phyloP scores from a whole-genome alignment of 1,140 invertebrate genomes.

The Ditylenchus dipsaci region DNA sequence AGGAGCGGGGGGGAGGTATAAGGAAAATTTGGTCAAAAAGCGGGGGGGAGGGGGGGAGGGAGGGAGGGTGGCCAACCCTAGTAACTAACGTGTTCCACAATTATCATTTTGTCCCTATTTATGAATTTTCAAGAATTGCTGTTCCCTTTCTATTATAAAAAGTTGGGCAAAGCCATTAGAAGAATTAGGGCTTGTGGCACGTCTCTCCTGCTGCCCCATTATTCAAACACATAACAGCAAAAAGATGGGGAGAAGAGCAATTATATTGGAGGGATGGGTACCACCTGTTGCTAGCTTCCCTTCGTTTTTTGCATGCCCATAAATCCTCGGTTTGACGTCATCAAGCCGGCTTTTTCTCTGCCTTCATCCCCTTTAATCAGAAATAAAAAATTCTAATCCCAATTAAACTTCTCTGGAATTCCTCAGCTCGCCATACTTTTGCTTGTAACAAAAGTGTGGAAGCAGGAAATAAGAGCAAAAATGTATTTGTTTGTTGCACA shows the following conservation, averaged over 20 bases:
- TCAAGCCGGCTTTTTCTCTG: background rate
- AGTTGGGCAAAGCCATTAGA: too few species aligned
- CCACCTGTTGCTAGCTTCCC: background rate
- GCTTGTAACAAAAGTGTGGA: background rate
- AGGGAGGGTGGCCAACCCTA: too few species aligned
- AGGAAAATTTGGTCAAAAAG: too few species aligned
- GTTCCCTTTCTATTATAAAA: background rate
- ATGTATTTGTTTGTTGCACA: too few species aligned
- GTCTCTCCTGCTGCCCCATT: too few species aligned
- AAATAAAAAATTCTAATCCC: background rate
- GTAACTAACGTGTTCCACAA: too few species aligned
- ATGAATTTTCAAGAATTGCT: background rate
- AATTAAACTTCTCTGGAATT: background rate
- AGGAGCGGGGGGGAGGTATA: too few species aligned
- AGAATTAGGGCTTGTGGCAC: too few species aligned
- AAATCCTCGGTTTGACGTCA: conserved; percentile 4
- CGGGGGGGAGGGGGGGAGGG: too few species aligned
- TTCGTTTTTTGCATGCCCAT: conserved; percentile 3
- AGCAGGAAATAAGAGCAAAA: too few species aligned
- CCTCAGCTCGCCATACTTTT: background rate
- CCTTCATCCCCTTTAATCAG: background rate
- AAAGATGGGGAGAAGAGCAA: background rate
- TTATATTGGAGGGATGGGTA: background rate
- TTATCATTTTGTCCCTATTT: background rate
- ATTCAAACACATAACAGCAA: too few species aligned